Conservation (phyloP, 2,888 invertebrate genomes). For the Apodemia mormo region DNA sequence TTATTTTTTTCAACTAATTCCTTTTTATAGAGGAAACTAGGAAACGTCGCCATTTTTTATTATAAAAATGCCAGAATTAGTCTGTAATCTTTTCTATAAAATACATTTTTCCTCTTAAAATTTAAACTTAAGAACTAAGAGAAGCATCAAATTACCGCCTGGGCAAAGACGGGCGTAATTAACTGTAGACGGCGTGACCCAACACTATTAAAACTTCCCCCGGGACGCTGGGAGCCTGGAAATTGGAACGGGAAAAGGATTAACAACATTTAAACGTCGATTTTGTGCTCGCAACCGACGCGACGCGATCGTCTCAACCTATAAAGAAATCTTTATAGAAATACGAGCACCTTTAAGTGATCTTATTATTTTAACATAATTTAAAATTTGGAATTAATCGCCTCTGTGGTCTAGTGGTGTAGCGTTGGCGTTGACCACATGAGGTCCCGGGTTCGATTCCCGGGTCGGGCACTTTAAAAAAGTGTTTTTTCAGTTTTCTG, state of each 20-base stretch:
- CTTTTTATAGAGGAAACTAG: no score
- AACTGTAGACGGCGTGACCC: conserved; percentile 22
- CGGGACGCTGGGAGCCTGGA: conserved; percentile 20
- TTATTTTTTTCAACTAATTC: no score
- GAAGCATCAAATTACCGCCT: conserved; percentile 10
- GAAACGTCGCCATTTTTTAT: not conserved
- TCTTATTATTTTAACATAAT: no score
- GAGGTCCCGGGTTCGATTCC: no score
- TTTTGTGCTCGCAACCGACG: conserved; percentile 5
- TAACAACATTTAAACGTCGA: conserved; percentile 18
- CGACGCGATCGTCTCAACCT: conserved; percentile 6
- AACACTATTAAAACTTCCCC: conserved; percentile 26
- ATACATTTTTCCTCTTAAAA: not conserved
- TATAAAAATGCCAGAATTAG: not conserved
- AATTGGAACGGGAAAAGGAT: conserved; percentile 21
- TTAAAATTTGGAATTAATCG: no score
- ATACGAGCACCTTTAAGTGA: not conserved
- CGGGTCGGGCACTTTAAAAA: no score
- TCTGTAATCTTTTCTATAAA: not conserved
- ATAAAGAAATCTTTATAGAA: not conserved
- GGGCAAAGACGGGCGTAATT: conserved; percentile 21
- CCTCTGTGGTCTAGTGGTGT: no score
- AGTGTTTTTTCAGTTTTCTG: no score
- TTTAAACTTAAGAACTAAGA: not conserved
- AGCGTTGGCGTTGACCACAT: no score